A percentile compares a stretch with the other conserved stretches of the same genome.
These are phyloP conservation scores for Caenorhabditis drosophilae DNA, from an alignment of 2,888 invertebrate genomes.

Conservation along the genomic window DNA sequence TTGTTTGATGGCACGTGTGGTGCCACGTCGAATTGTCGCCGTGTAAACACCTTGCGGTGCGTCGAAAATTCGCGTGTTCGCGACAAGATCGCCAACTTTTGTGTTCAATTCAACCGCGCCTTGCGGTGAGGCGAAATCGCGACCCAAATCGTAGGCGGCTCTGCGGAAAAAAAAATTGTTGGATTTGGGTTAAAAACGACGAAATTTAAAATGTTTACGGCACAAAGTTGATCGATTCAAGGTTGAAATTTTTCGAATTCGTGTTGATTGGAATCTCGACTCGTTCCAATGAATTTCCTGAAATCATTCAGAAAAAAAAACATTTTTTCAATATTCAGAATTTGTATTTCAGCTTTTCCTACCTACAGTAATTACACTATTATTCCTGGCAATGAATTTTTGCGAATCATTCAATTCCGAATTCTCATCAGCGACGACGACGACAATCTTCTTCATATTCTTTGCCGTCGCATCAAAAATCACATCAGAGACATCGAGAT, in stretches of 20 bases:
- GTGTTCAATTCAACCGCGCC: conserved; percentile 20
- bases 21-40: conserved; percentile 4
- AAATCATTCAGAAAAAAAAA: no score
- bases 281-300: conserved; percentile 18
- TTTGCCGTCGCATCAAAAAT: conserved; percentile 15
- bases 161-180: conserved; percentile 19
- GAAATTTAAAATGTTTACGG: conserved; percentile 12
- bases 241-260: background rate
- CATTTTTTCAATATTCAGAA: background rate
- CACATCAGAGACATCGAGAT: conserved; percentile 16
- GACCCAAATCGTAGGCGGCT: conserved; percentile 30
- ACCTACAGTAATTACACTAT: background rate
- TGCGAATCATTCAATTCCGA: background rate
- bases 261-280: conserved; percentile 13
- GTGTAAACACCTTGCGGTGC: conserved; percentile 35
- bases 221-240: conserved; percentile 17
- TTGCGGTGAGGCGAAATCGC: conserved; percentile 24
- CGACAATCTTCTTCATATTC: conserved; percentile 22
- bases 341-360: background rate
- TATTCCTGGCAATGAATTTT: background rate
- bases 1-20: background rate
- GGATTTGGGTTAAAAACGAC: background rate
- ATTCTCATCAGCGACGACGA: conserved; percentile 6
- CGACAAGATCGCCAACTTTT: conserved; percentile 27
- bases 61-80: conserved; percentile 22